Evolutionary conservation across 2,888 invertebrate species (phyloP).

Genomic region (Vannuccia rotundouncinata): DNA sequence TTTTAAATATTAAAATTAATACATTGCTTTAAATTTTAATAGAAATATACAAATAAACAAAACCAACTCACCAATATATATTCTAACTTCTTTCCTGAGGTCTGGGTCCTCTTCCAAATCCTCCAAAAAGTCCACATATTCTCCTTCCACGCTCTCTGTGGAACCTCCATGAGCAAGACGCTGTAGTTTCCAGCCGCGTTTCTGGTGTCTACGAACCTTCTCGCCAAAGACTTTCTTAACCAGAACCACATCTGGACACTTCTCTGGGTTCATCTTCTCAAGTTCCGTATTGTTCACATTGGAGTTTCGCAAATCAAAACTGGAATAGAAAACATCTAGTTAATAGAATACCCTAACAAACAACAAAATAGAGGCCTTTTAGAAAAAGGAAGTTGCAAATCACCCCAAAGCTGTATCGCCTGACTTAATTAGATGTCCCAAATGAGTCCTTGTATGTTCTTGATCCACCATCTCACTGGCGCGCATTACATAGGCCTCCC

Average conservation of each 20-base stretch:
- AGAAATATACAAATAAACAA: too few species aligned
- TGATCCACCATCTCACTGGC: slow-evolving; percentile 67
- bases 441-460: slow-evolving; percentile 80
- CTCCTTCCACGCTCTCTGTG: slow-evolving; percentile 54
- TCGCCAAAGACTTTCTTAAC: slow-evolving; percentile 81
- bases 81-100: too few species aligned
- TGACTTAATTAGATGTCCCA: slow-evolving; percentile 82
- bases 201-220: slow-evolving; percentile 64
- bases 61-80: too few species aligned
- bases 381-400: too few species aligned
- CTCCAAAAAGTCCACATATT: slow-evolving; percentile 87
- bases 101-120: slow-evolving; percentile 90
- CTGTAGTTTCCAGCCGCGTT: slow-evolving; percentile 82
- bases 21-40: too few species aligned
- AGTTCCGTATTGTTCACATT: slow-evolving; percentile 84
- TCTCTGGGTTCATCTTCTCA: slow-evolving; percentile 67
- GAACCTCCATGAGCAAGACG: slow-evolving; percentile 63
- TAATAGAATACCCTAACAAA: too few species aligned
- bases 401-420: slow-evolving; percentile 89
- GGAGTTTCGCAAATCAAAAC: slow-evolving; percentile 78
- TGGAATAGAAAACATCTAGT: too few species aligned
- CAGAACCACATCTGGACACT: slow-evolving; percentile 80
- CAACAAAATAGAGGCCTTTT: too few species aligned
- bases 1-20: too few species aligned
- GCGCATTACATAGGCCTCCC: slow-evolving; percentile 87